Conservation (phyloP, 2,888 invertebrate genomes). For the Podotricha telesiphe region DNA sequence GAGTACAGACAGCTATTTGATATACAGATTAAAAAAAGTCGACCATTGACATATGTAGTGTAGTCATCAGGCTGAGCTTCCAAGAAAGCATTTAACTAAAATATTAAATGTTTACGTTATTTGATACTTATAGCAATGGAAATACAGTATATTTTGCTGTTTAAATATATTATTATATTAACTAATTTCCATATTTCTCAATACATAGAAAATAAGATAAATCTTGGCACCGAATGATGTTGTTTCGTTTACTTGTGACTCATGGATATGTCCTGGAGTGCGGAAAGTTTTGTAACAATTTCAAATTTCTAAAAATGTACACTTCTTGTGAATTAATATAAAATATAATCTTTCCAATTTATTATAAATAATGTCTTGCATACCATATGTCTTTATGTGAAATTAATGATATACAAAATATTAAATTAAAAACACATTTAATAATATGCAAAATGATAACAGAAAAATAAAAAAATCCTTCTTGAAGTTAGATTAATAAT, state of each 20-base stretch:
- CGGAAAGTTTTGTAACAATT: constrained; percentile 4
- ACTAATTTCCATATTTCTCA: constrained; percentile 27
- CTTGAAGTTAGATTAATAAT: too few species aligned
- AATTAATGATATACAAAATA: too few species aligned
- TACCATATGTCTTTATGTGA: too few species aligned
- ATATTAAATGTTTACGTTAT: not conserved
- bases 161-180: constrained; percentile 20
- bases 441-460: too few species aligned
- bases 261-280: constrained; percentile 31
- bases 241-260: constrained; percentile 41
- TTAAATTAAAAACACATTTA: too few species aligned
- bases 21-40: constrained; percentile 44
- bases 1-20: constrained; percentile 46
- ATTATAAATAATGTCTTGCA: too few species aligned
- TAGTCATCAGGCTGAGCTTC: constrained; percentile 34
- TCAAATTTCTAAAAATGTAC: too few species aligned
- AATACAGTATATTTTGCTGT: constrained; percentile 40
- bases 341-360: not conserved
- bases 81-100: constrained; percentile 25
- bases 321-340: not conserved
- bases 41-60: constrained; percentile 35
- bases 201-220: constrained; percentile 49
- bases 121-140: constrained; percentile 10
- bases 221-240: constrained; percentile 50
- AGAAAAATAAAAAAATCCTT: too few species aligned